Evolutionary conservation across 2,888 invertebrate species (phyloP).

Genomic region (Acanthosepion lycidas): DNA sequence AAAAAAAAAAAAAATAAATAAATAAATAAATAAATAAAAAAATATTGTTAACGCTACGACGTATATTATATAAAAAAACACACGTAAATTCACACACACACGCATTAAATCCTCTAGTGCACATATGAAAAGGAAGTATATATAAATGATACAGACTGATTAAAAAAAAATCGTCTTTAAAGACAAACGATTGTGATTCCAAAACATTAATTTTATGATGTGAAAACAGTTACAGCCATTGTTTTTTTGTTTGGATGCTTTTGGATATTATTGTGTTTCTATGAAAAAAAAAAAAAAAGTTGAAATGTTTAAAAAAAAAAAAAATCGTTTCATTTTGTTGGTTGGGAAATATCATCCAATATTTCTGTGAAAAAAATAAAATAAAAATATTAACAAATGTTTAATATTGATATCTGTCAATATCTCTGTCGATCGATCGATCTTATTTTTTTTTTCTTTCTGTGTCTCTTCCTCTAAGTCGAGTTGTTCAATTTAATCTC

Average conservation of each 20-base stretch:
- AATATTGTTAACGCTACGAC: neutral
- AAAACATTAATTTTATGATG: neutral
- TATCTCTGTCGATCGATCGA: neutral
- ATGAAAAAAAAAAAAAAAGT: neutral
- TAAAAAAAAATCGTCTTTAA: neutral
- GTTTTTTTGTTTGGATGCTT: neutral
- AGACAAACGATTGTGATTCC: neutral
- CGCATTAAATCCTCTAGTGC: neutral
- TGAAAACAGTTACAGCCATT: neutral
- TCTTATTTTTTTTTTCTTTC: neutral
- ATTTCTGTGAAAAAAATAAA: neutral
- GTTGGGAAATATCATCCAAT: slow-evolving; percentile 16
- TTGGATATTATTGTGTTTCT: slow-evolving; percentile 41
- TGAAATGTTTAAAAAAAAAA: neutral
- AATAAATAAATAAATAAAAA: no score
- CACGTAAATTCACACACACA: neutral
- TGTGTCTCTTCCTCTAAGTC: neutral
- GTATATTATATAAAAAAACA: neutral
- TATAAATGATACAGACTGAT: neutral
- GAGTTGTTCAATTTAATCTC: no score
- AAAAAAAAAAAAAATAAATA: neutral
- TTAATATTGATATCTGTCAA: neutral
- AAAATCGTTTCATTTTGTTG: neutral
- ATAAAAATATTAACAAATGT: slow-evolving; percentile 10
- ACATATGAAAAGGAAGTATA: neutral